Conservation (phyloP, 2,888 invertebrate species). For the Agrochola macilenta region DNA sequence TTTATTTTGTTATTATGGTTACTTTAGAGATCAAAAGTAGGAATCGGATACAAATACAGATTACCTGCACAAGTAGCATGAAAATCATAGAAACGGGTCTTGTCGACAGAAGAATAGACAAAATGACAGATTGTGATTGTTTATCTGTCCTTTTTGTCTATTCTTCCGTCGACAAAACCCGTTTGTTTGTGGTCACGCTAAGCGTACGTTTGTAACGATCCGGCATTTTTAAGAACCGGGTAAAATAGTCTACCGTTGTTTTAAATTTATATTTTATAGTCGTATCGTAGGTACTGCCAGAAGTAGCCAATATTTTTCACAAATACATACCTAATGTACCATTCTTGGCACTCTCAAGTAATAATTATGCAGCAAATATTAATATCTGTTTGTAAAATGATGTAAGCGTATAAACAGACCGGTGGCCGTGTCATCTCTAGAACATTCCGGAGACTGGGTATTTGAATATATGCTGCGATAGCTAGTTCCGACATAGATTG, state of each 20-base stretch:
- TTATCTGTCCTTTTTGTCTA: no score
- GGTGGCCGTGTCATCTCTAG: not conserved
- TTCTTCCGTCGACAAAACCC: no score
- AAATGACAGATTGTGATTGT: no score
- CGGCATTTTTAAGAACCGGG: not conserved
- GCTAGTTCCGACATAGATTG: not conserved
- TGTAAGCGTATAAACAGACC: slow-evolving; percentile 29
- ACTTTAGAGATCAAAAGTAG: not conserved
- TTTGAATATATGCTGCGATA: not conserved
- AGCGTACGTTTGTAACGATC: no score
- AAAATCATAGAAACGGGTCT: no score
- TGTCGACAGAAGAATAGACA: no score
- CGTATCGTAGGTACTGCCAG: not conserved
- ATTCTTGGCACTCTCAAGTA: slow-evolving; percentile 19
- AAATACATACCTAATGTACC: not conserved
- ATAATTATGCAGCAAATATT: slow-evolving; percentile 31
- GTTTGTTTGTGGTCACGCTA: no score
- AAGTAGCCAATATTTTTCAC: not conserved
- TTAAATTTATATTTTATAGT: not conserved
- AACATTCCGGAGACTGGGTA: not conserved
- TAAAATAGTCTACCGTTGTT: not conserved
- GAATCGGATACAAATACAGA: not conserved
- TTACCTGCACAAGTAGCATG: no score
- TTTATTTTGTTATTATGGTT: not conserved
- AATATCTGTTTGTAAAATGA: slow-evolving; percentile 34